Evolutionary conservation across 2,888 invertebrate species (phyloP).

Genomic region (Drosophila hamatofila): DNA sequence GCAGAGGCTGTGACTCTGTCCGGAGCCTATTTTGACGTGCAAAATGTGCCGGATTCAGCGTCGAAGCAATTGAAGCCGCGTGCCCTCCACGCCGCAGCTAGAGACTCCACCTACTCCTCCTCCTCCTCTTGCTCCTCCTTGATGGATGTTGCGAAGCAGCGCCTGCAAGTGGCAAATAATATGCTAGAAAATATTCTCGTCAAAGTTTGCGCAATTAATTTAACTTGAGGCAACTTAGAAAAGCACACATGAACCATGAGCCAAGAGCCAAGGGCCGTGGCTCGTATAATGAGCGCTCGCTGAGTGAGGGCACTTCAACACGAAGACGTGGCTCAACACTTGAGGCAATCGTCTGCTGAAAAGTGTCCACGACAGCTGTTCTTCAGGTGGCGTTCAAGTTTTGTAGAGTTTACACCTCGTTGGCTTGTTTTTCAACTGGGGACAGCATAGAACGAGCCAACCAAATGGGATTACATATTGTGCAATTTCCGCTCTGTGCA

Average conservation of each 20-base stretch:
- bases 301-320: constrained; percentile 27
- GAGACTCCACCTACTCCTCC: neutral
- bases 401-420: constrained; percentile 8
- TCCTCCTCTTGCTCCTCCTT: neutral
- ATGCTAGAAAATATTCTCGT: constrained; percentile 41
- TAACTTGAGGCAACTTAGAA: constrained; percentile 17
- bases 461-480: constrained; percentile 58
- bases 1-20: constrained; percentile 86
- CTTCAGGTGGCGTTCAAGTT: constrained; percentile 39
- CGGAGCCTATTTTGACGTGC: constrained; percentile 87
- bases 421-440: constrained; percentile 43
- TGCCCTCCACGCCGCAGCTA: constrained; percentile 9
- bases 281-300: constrained; percentile 48
- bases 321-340: constrained; percentile 26
- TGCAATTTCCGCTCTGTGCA: constrained; percentile 48
- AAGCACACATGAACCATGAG: constrained; percentile 11
- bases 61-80: constrained; percentile 21
- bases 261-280: neutral
- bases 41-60: constrained; percentile 72
- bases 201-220: constrained; percentile 47
- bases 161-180: constrained; percentile 63
- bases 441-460: constrained; percentile 32
- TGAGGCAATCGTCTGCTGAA: constrained; percentile 40
- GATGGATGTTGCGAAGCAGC: constrained; percentile 15
- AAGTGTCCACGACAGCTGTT: constrained; percentile 29